These are phyloP conservation scores for Lasioglossum malachurum DNA, from an alignment of 2,888 invertebrate genomes.

Conservation along the genomic window DNA sequence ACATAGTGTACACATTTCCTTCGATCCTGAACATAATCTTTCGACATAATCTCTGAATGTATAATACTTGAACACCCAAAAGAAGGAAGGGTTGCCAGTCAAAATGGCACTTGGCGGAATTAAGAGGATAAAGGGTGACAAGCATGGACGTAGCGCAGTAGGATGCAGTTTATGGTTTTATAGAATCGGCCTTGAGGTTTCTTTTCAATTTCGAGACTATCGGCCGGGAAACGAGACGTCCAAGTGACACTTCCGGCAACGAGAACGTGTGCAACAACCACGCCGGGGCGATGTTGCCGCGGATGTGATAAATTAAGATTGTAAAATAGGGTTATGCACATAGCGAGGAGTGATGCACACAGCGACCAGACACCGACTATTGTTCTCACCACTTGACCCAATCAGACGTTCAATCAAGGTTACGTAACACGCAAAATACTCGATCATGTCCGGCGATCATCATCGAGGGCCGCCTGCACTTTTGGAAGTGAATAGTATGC, in stretches of 20 bases:
- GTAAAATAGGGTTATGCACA: slow-evolving; percentile 76
- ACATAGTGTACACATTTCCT: too few species aligned
- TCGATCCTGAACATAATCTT: too few species aligned
- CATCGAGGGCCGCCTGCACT: neutral
- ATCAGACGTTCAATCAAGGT: slow-evolving; percentile 79
- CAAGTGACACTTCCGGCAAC: slow-evolving; percentile 65
- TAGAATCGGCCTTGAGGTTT: slow-evolving; percentile 53
- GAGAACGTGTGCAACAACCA: slow-evolving; percentile 24
- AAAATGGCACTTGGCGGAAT: neutral
- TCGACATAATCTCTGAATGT: too few species aligned
- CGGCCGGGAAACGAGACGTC: slow-evolving; percentile 37
- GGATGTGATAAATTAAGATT: slow-evolving; percentile 79
- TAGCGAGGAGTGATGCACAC: slow-evolving; percentile 54
- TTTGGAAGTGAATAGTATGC: neutral
- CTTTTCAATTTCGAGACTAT: slow-evolving; percentile 50
- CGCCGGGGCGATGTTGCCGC: slow-evolving; percentile 67
- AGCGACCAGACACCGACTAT: slow-evolving; percentile 73
- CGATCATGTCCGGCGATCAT: slow-evolving; percentile 4
- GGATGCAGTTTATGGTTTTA: slow-evolving; percentile 22
- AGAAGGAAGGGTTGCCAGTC: neutral
- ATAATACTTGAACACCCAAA: too few species aligned
- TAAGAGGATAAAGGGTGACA: neutral
- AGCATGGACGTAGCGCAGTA: neutral
- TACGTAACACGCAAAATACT: slow-evolving; percentile 78
- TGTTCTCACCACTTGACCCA: slow-evolving; percentile 83